Conservation (phyloP, 2,888 invertebrate species). For the Patella caerulea region DNA sequence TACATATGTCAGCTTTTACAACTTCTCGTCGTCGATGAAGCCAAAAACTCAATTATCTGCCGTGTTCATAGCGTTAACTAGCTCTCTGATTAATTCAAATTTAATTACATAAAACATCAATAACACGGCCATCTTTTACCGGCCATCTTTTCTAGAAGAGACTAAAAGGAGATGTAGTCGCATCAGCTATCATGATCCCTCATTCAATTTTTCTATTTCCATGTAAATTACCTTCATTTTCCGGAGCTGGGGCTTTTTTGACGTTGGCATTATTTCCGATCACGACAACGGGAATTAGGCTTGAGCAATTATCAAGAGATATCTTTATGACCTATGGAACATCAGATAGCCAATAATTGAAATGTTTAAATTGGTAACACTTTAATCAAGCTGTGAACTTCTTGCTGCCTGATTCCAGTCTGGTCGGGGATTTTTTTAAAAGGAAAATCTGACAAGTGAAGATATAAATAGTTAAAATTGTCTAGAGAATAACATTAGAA, state of each 20-base stretch:
- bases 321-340: not conserved
- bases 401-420: too few species aligned
- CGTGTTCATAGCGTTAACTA: conserved; percentile 45
- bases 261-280: conserved; percentile 1
- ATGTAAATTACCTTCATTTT: conserved; percentile 20
- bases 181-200: conserved; percentile 19
- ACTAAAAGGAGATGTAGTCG: conserved; percentile 14
- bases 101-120: conserved; percentile 54
- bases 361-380: not conserved
- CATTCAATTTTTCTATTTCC: conserved; percentile 26
- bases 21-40: conserved; percentile 35
- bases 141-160: conserved; percentile 12
- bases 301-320: not conserved
- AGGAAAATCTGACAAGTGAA: too few species aligned
- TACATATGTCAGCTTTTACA: conserved; percentile 32
- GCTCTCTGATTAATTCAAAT: conserved; percentile 62
- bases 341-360: conserved; percentile 10
- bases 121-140: conserved; percentile 18
- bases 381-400: too few species aligned
- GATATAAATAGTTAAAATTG: too few species aligned
- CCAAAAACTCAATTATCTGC: conserved; percentile 47
- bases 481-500: too few species aligned
- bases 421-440: too few species aligned
- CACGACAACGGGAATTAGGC: conserved; percentile 5
- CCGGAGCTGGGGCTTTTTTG: conserved; percentile 3